A percentile compares a stretch with the other conserved stretches of the same genome.
phyloP scores from a whole-genome alignment of 2,113 vertebrate genomes.

The Penelope pileata region DNA sequence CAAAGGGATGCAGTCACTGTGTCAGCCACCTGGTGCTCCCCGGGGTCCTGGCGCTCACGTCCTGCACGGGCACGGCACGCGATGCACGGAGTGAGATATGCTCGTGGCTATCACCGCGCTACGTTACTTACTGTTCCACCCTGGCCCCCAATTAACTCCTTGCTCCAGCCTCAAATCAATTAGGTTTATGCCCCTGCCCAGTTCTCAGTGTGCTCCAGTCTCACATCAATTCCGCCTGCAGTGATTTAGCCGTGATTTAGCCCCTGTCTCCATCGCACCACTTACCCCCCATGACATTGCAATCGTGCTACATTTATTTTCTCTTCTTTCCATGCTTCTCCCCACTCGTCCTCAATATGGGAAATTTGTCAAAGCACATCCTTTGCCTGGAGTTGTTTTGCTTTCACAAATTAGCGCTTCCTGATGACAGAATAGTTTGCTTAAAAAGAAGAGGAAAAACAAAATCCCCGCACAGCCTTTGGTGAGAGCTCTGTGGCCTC shows the following conservation, averaged over 20 bases:
- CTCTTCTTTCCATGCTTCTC: slow-evolving; percentile 62
- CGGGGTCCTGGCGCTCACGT: neutral
- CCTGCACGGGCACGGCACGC: neutral
- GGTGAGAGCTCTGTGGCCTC: neutral
- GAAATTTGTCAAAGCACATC: slow-evolving; percentile 57
- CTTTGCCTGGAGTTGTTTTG: slow-evolving; percentile 61
- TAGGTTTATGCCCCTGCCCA: slow-evolving; percentile 71
- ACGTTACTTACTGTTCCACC: slow-evolving; percentile 68
- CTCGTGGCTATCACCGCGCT: slow-evolving; percentile 59
- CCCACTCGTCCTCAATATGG: slow-evolving; percentile 1
- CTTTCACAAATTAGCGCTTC: slow-evolving; percentile 59
- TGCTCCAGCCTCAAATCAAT: slow-evolving; percentile 73
- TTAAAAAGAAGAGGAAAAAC: neutral
- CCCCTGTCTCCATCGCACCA: slow-evolving; percentile 64
- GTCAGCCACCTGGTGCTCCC: neutral
- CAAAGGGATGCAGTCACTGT: fast-evolving
- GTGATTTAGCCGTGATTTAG: slow-evolving; percentile 74
- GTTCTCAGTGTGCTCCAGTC: slow-evolving; percentile 65
- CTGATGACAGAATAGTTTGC: slow-evolving; percentile 12
- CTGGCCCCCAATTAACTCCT: slow-evolving; percentile 68
- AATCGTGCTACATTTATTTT: slow-evolving; percentile 69
- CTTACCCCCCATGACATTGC: slow-evolving; percentile 69
- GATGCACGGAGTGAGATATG: slow-evolving; percentile 19
- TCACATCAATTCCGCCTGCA: slow-evolving; percentile 73
- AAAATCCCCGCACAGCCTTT: neutral